Evolutionary conservation across 1,140 invertebrate species (phyloP).

Genomic region (Drosophila malerkotliana): DNA sequence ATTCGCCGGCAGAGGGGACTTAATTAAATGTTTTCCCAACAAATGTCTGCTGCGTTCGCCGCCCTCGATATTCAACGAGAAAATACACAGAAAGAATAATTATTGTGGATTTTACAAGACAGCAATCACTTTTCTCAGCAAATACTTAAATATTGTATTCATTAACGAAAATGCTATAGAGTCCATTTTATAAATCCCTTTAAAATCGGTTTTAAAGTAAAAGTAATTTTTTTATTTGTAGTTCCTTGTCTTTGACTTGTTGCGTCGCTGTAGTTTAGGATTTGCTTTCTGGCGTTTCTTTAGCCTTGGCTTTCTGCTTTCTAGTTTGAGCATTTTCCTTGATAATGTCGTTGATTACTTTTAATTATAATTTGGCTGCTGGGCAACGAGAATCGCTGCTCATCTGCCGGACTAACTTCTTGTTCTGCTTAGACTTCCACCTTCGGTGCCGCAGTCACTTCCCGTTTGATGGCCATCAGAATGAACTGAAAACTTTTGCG

Average conservation of each 20-base stretch:
- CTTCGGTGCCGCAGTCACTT: background rate
- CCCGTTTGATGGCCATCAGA: conserved; percentile 44
- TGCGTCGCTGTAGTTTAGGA: conserved; percentile 38
- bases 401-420: conserved; percentile 22
- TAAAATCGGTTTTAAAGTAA: background rate
- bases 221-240: background rate
- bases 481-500: conserved; percentile 60
- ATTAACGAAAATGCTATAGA: background rate
- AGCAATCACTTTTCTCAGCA: background rate
- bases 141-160: background rate
- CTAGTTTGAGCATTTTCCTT: conserved; percentile 66
- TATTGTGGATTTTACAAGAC: background rate
- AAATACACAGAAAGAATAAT: background rate
- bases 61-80: conserved; percentile 3
- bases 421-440: background rate
- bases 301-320: conserved; percentile 25
- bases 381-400: conserved; percentile 58
- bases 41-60: conserved; percentile 24
- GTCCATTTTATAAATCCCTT: background rate
- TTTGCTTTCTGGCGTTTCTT: conserved; percentile 19
- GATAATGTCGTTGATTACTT: conserved; percentile 78
- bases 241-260: conserved; percentile 46
- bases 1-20: conserved; percentile 56
- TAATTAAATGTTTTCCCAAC: conserved; percentile 65
- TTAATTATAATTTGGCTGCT: conserved; percentile 80